Base-by-base conservation (phyloP, 2,797 vertebrate genomes). In the Peromyscus attwateri region DNA sequence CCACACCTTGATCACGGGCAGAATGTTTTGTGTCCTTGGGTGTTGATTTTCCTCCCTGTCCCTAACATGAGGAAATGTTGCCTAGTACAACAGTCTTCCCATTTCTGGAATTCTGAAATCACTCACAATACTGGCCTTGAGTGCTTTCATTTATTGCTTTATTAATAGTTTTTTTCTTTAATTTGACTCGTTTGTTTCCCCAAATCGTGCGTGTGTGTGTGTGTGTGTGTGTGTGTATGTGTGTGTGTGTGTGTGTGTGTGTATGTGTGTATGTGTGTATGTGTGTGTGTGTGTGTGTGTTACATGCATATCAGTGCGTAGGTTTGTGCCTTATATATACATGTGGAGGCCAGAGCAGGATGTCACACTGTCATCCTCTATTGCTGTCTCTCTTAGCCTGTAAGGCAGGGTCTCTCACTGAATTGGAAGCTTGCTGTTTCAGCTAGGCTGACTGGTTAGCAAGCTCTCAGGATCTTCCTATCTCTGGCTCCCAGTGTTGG, bases 141-240 rank as follows among this genome's bases (percentile, higher is more conserved):
- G 57, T 52, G 40, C 12, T 64, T 92, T 85, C 21, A 66, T 73
- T 92, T 83, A 87, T 87, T 87, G 84, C 16, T 92, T 84, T 49
- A n/a, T 55, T 55, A 87, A 91, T 5, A 37, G n/a, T 43, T 49
- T 93, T 73, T 16, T 1, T 37, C 34, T 92, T 94, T 95, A 94
- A 79, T 71, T 23, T 7, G 16, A 87, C 19, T 46, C 13, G 64
- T 82, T 87, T 55, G 9, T 52, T 93, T 89, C 29, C 3, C 25
- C 70, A n/a, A 60, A 27, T 91, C 8, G 21, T 66, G 17, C 4
- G 1, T 19, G 14, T 14, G 27, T 66, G n/a, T 1, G 13, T 82
- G 27, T 66, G 37, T 2, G 14, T 83, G 68, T 68, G 12, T 55
- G 52, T 55, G 52, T 55, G 27, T 66, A 23, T 2, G 13, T 82